These are phyloP conservation scores for Cryptotis parvus DNA, from an alignment of 2,113 vertebrate genomes.

Conservation along the genomic window DNA sequence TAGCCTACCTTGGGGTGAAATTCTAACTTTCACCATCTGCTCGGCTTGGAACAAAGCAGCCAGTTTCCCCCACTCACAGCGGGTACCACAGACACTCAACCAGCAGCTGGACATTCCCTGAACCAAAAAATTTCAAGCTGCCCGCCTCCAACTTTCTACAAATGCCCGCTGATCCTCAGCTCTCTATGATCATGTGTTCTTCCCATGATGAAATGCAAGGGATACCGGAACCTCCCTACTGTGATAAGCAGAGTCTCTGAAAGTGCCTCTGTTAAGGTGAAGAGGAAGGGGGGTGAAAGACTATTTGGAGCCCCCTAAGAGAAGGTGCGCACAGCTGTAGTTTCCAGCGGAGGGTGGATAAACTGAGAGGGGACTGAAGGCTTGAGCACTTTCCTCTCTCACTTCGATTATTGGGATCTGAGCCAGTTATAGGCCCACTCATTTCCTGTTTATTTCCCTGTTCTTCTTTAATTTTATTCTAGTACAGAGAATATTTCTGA, in stretches of 20 bases:
- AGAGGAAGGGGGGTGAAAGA: neutral
- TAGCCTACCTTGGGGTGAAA: neutral
- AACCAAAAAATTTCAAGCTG: neutral
- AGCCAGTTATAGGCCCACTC: neutral
- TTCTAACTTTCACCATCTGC: neutral
- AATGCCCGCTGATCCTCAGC: neutral
- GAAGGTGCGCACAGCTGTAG: too few relatives aligned
- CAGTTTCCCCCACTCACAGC: neutral
- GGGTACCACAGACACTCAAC: too few relatives aligned
- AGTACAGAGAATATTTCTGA: neutral
- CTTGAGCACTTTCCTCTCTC: constrained; percentile 21
- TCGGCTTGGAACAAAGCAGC: neutral
- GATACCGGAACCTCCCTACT: constrained; percentile 1
- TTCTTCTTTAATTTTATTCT: neutral
- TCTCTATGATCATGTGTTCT: neutral
- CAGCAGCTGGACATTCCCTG: neutral
- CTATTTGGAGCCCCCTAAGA: too few relatives aligned
- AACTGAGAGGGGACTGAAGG: neutral
- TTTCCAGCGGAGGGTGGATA: neutral
- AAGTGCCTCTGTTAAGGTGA: neutral
- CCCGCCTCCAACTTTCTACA: neutral
- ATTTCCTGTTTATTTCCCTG: neutral
- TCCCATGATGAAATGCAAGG: neutral
- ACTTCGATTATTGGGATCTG: neutral
- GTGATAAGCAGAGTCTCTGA: neutral